These are phyloP conservation scores for Netta rufina DNA, from an alignment of 2,797 vertebrate species.

Conservation along the genomic window DNA sequence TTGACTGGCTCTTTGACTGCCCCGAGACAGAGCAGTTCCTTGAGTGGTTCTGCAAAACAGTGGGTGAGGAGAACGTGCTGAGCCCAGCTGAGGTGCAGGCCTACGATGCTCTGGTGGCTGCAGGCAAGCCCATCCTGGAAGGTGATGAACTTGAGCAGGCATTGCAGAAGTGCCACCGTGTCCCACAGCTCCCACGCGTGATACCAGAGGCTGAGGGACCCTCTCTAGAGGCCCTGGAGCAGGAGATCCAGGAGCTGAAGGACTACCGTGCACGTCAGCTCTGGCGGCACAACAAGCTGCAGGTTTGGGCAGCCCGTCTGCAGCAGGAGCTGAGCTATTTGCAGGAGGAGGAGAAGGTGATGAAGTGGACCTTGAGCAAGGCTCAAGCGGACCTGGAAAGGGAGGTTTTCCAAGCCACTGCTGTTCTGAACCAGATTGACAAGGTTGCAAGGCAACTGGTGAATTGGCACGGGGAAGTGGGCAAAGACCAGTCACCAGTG, in stretches of 20 bases:
- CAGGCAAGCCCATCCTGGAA: constrained; percentile 57
- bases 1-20: constrained; percentile 56
- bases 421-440: not conserved
- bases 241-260: constrained; percentile 34
- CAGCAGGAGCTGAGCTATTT: not conserved
- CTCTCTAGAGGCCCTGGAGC: constrained; percentile 5
- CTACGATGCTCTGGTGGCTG: constrained; percentile 9
- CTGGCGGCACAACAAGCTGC: not conserved
- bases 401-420: not conserved
- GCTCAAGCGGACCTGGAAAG: not conserved
- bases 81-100: constrained; percentile 32
- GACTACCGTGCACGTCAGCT: not conserved
- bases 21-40: constrained; percentile 40
- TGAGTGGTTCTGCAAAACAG: constrained; percentile 16
- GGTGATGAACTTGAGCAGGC: not conserved
- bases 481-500: not conserved
- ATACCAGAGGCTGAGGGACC: not conserved
- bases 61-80: constrained; percentile 18
- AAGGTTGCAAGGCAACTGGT: not conserved
- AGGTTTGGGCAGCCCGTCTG: not conserved
- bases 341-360: not conserved
- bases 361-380: not conserved
- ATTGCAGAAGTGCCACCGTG: not conserved
- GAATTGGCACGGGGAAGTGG: not conserved
- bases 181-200: fast-evolving